A percentile compares a stretch with the other conserved stretches of the same genome.
These are phyloP conservation scores for Tinea semifulvella DNA, from an alignment of 2,888 invertebrate species.

Conservation along the genomic window DNA sequence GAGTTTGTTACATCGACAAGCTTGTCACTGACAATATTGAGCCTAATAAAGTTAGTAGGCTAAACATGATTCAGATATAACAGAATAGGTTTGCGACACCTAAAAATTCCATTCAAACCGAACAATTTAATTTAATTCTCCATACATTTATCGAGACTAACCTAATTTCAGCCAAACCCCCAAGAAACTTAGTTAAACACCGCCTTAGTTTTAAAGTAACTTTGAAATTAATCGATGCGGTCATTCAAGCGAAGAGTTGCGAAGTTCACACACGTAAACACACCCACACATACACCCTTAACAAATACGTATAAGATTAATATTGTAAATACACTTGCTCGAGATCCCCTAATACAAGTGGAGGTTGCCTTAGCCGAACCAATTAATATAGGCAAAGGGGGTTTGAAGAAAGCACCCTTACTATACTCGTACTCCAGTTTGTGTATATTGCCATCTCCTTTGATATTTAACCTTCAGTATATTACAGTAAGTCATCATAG, in stretches of 20 bases:
- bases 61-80: too few species aligned
- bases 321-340: constrained; percentile 4
- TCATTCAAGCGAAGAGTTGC: constrained; percentile 29
- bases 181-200: constrained; percentile 11
- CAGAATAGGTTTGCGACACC: too few species aligned
- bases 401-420: constrained; percentile 17
- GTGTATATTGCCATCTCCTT: neutral
- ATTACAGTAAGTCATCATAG: neutral
- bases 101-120: too few species aligned
- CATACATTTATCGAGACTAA: neutral
- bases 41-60: too few species aligned
- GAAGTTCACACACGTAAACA: constrained; percentile 20
- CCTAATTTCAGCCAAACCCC: constrained; percentile 11
- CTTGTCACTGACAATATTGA: too few species aligned
- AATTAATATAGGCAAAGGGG: constrained; percentile 36
- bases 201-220: constrained; percentile 32
- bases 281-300: constrained; percentile 2
- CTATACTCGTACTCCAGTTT: neutral
- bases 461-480: neutral
- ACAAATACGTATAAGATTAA: constrained; percentile 7
- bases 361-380: constrained; percentile 28
- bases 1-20: too few species aligned
- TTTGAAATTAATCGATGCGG: constrained; percentile 37
- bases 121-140: neutral
- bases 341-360: constrained; percentile 10